These are phyloP conservation scores for Stenolophus ochropezus DNA, from an alignment of 2,888 invertebrate genomes.

Conservation along the genomic window DNA sequence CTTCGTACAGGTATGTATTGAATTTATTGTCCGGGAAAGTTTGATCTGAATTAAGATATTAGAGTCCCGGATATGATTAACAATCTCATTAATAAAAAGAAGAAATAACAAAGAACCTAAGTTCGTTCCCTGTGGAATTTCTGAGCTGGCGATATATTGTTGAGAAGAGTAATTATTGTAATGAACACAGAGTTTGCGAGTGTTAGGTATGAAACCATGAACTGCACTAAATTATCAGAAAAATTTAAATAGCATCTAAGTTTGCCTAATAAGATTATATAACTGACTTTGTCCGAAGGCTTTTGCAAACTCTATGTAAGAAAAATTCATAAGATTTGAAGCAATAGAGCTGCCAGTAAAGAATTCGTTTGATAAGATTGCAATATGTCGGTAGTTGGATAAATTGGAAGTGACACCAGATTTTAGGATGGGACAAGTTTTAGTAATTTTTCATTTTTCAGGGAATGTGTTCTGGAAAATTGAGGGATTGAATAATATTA, in stretches of 20 bases:
- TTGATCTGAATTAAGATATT: background rate
- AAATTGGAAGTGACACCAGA: background rate
- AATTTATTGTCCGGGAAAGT: background rate
- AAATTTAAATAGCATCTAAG: background rate
- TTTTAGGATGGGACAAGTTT: background rate
- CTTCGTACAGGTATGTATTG: background rate
- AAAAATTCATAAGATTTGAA: slow-evolving; percentile 13
- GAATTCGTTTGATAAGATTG: background rate
- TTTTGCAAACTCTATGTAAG: background rate
- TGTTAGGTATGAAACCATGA: background rate
- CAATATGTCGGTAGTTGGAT: background rate
- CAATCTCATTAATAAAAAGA: slow-evolving; percentile 23
- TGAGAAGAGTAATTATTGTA: background rate
- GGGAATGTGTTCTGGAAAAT: background rate
- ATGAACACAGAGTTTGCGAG: background rate
- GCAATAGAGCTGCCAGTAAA: background rate
- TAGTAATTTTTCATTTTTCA: background rate
- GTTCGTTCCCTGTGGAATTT: slow-evolving; percentile 1
- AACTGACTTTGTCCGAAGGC: background rate
- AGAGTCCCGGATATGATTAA: background rate
- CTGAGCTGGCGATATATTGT: background rate
- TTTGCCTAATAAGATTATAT: slow-evolving; percentile 8
- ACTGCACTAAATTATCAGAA: background rate
- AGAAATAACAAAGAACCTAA: background rate
- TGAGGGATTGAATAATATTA: too few species aligned